phyloP scores from a whole-genome alignment of 2,888 invertebrate genomes.

The Melanophora roralis region DNA sequence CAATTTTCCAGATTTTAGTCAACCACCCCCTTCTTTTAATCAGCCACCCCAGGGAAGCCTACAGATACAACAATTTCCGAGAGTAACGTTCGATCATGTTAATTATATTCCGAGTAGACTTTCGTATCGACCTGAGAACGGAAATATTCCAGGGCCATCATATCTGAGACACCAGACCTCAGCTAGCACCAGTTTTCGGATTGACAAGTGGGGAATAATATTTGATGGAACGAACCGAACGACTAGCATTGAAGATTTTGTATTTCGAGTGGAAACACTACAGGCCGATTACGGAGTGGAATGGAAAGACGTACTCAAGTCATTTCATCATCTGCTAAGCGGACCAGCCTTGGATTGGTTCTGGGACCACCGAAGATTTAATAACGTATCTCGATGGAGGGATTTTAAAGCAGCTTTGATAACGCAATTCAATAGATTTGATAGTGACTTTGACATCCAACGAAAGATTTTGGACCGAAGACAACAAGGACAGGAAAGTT shows the following conservation, averaged over 20 bases:
- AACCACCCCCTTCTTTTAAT: background rate
- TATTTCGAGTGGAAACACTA: background rate
- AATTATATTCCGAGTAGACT: background rate
- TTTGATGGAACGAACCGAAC: background rate
- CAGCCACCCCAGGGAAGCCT: background rate
- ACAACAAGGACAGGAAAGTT: background rate
- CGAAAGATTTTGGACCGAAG: background rate
- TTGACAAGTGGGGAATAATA: conserved; percentile 3
- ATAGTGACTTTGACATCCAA: conserved; percentile 18
- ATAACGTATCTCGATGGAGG: background rate
- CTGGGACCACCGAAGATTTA: background rate
- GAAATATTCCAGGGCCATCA: background rate
- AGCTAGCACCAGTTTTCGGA: background rate
- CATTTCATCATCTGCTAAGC: conserved; percentile 3
- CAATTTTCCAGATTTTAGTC: background rate
- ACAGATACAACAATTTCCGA: background rate
- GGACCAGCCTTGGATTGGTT: conserved; percentile 11
- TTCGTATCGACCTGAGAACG: background rate
- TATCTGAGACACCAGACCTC: no score
- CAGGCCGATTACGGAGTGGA: background rate
- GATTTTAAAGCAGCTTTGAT: background rate
- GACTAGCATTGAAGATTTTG: background rate
- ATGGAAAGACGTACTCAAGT: background rate
- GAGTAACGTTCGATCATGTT: background rate
- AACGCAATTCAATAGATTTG: background rate